Percentiles rank a stretch among this genome's conserved stretches.
phyloP scores from a whole-genome alignment of 2,888 invertebrate species.

The Melinaea marsaeus region DNA sequence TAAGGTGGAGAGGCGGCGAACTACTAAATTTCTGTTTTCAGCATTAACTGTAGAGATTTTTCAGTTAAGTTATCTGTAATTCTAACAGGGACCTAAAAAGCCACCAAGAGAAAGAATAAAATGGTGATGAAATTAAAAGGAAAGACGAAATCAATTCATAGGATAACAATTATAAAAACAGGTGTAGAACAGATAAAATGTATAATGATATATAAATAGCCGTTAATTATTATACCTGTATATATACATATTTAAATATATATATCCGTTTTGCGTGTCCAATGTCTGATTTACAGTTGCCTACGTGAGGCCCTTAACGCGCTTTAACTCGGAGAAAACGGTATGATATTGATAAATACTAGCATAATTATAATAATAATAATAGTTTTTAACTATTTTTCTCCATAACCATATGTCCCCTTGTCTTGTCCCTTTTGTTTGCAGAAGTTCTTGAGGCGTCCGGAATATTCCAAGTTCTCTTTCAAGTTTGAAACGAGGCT shows the following conservation, averaged over 20 bases:
- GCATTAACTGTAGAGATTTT: neutral
- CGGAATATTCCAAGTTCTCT: no score
- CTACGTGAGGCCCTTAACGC: neutral
- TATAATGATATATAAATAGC: no score
- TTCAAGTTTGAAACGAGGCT: no score
- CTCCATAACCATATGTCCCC: neutral
- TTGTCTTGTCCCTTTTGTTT: neutral
- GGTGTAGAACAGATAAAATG: no score
- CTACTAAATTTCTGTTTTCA: neutral
- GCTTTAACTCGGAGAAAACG: neutral
- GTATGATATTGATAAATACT: constrained; percentile 1
- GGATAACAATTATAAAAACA: no score
- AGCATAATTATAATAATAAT: neutral
- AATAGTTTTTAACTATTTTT: neutral
- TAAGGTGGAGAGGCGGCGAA: no score
- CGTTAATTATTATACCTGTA: neutral
- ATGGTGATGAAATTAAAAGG: no score
- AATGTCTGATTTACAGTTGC: neutral
- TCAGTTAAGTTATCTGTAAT: neutral
- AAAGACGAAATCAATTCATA: no score
- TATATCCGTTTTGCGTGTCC: neutral
- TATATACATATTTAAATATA: neutral
- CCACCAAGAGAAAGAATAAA: no score
- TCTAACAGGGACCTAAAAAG: no score
- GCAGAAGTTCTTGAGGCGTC: neutral